Percentiles rank a stretch among this genome's conserved stretches.
These are phyloP conservation scores for Labrus mixtus DNA, from an alignment of 2,113 vertebrate genomes.

Conservation along the genomic window DNA sequence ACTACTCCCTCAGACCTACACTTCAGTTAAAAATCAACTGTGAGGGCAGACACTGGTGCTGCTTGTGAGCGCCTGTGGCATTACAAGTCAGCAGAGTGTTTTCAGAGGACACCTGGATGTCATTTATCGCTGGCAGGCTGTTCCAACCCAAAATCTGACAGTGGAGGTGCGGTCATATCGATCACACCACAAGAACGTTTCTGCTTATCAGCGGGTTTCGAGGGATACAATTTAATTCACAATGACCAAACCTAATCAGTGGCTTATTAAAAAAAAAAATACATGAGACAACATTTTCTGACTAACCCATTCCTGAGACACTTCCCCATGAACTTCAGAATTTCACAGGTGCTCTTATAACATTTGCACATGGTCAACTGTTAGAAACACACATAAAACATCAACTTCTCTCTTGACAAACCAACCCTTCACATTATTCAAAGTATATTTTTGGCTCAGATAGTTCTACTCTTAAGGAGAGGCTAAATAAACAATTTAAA, in stretches of 20 bases:
- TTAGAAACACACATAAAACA: no score
- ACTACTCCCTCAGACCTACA: slow-evolving; percentile 25
- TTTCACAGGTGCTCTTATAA: no score
- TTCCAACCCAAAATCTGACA: slow-evolving; percentile 32
- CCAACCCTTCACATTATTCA: no score
- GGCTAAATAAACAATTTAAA: no score
- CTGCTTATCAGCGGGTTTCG: neutral
- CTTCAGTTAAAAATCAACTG: slow-evolving; percentile 49
- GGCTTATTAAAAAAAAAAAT: no score
- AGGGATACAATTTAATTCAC: neutral
- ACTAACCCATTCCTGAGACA: no score
- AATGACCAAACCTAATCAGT: neutral
- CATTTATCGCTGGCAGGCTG: slow-evolving; percentile 51
- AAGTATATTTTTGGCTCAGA: no score
- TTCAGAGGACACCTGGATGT: slow-evolving; percentile 60
- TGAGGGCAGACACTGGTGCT: slow-evolving; percentile 33
- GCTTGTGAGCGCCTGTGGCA: slow-evolving; percentile 55
- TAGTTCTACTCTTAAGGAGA: no score
- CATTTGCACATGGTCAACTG: no score
- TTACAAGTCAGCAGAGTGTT: slow-evolving; percentile 50
- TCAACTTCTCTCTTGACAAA: no score
- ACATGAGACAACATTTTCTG: no score
- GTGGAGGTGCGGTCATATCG: slow-evolving; percentile 18
- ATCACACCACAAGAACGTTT: slow-evolving; percentile 12
- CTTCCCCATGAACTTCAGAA: no score